phyloP scores from a whole-genome alignment of 2,113 vertebrate genomes.

The Thunnus thynnus region DNA sequence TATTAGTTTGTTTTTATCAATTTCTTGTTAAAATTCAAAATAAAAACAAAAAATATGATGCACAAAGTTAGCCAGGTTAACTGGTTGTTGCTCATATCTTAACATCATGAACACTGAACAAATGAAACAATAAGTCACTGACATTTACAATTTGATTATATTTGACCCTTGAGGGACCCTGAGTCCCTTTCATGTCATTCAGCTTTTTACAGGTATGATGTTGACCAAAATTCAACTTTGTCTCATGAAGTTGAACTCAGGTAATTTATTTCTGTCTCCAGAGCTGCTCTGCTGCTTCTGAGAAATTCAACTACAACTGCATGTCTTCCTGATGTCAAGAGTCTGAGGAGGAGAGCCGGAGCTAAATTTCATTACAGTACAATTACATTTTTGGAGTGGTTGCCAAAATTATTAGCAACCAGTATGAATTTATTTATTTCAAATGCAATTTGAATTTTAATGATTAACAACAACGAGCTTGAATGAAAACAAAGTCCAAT shows the following conservation, averaged over 20 bases:
- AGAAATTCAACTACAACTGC: not conserved
- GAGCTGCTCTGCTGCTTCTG: conserved; percentile 2
- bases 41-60: no score
- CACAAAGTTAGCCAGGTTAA: no score
- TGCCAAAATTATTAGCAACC: no score
- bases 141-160: not conserved
- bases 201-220: not conserved
- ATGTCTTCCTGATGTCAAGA: not conserved
- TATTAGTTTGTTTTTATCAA: no score
- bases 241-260: conserved; percentile 12
- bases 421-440: no score
- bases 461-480: not conserved
- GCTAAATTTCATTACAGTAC: no score
- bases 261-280: conserved; percentile 13
- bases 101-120: no score
- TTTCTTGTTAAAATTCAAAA: no score
- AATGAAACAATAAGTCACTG: not conserved
- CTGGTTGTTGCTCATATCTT: no score
- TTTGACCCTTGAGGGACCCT: not conserved
- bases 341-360: no score
- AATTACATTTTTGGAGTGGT: no score
- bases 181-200: not conserved
- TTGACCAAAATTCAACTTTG: not conserved
- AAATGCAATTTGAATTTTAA: no score
- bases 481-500: not conserved